Conservation (phyloP, 1,140 invertebrate genomes). For the Brachionus angularis region DNA sequence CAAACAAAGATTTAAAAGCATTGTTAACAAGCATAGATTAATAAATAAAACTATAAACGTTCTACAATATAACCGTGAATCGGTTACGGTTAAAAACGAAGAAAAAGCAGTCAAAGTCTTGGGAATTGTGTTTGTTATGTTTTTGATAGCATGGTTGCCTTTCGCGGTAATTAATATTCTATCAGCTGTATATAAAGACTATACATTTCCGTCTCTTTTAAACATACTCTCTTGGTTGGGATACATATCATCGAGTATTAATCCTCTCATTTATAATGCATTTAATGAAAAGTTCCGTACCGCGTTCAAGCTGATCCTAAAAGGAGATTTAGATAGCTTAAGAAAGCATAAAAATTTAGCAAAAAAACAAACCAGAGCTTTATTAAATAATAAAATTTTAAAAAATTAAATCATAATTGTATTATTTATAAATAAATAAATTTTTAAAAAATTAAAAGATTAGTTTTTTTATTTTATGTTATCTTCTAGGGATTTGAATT, state of each 20-base stretch:
- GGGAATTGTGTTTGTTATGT: conserved; percentile 41
- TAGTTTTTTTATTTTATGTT: too few relatives aligned
- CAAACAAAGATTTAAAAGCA: neutral
- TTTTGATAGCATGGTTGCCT: conserved; percentile 41
- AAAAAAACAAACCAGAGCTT: too few relatives aligned
- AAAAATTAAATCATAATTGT: too few relatives aligned
- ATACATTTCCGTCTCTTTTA: neutral
- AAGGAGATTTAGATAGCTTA: neutral
- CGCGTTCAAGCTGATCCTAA: conserved; percentile 21
- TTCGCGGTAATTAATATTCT: conserved; percentile 30
- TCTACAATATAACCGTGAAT: conserved; percentile 1
- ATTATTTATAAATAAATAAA: too few relatives aligned
- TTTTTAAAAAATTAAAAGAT: too few relatives aligned
- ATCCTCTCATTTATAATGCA: conserved; percentile 37
- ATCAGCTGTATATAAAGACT: neutral
- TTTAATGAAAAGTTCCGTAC: conserved; percentile 35
- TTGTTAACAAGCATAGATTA: conserved; percentile 6
- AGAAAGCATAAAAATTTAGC: too few relatives aligned
- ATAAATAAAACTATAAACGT: conserved; percentile 12
- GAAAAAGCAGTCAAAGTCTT: conserved; percentile 43
- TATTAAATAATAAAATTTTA: too few relatives aligned
- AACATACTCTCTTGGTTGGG: conserved; percentile 30
- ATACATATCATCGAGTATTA: conserved; percentile 25
- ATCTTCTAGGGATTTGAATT: too few relatives aligned
- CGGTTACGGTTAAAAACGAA: conserved; percentile 36